A percentile compares a stretch with the other conserved stretches of the same genome.
phyloP scores from a whole-genome alignment of 2,888 invertebrate genomes.

The Drosophila koepferae region DNA sequence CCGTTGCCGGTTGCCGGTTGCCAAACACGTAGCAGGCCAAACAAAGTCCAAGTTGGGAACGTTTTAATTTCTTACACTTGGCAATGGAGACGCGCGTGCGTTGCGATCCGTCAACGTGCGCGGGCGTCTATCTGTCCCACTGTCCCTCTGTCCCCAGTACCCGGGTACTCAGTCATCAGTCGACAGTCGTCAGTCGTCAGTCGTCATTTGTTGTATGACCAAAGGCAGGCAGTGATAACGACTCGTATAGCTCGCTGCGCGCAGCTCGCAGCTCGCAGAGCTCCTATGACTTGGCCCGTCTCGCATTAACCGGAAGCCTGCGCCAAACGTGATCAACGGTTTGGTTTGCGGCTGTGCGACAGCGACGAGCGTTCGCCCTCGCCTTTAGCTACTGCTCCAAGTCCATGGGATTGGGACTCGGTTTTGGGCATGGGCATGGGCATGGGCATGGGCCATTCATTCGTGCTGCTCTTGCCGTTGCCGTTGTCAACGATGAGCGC shows the following conservation, averaged over 20 bases:
- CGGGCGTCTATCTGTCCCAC: slow-evolving; percentile 61
- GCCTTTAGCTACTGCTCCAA: slow-evolving; percentile 59
- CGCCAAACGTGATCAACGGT: slow-evolving; percentile 84
- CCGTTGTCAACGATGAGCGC: slow-evolving; percentile 78
- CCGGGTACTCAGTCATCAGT: slow-evolving; percentile 20
- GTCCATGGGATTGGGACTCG: slow-evolving; percentile 57
- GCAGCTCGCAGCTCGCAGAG: not conserved
- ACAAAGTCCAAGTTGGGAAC: slow-evolving; percentile 80
- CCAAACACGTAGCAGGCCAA: slow-evolving; percentile 78
- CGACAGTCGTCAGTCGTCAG: slow-evolving; percentile 25
- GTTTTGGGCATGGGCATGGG: slow-evolving; percentile 22
- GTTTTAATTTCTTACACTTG: slow-evolving; percentile 80
- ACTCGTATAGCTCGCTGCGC: slow-evolving; percentile 26
- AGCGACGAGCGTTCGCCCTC: slow-evolving; percentile 45
- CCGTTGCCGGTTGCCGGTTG: slow-evolving; percentile 52
- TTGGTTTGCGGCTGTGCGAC: slow-evolving; percentile 79
- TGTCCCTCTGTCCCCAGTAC: not conserved
- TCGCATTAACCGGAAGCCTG: slow-evolving; percentile 84
- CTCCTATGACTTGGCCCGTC: slow-evolving; percentile 56
- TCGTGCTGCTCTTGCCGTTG: slow-evolving; percentile 57
- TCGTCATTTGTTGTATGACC: slow-evolving; percentile 53
- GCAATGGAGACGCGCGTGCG: slow-evolving; percentile 75
- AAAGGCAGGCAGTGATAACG: slow-evolving; percentile 65
- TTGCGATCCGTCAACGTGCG: slow-evolving; percentile 79
- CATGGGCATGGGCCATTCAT: slow-evolving; percentile 72